Percentiles rank a stretch among this genome's conserved stretches.
Evolutionary conservation across 1,140 invertebrate species (phyloP).

Genomic region (Hylaeus anthracinus): DNA sequence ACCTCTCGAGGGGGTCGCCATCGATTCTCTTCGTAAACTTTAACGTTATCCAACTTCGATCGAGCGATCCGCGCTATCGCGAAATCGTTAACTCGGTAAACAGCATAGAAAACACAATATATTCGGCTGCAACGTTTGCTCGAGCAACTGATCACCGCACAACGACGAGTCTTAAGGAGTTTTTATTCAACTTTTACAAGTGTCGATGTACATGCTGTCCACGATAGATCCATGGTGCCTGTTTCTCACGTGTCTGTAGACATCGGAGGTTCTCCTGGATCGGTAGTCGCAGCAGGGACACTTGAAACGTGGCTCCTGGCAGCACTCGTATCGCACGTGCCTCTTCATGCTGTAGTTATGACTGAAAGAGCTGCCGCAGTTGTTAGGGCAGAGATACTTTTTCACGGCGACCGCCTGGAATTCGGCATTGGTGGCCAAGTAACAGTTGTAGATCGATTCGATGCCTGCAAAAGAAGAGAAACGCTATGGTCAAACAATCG

Average conservation of each 20-base stretch:
- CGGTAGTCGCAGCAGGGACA: conserved; percentile 76
- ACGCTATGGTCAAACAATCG: conserved; percentile 2
- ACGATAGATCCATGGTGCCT: not conserved
- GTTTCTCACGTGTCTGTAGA: conserved; percentile 60
- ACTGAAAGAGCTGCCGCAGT: conserved; percentile 74
- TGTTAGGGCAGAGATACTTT: conserved; percentile 65
- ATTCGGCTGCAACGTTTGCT: no score
- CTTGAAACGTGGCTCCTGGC: conserved; percentile 80
- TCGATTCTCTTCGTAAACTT: no score
- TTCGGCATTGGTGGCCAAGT: not conserved
- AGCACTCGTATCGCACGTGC: conserved; percentile 84
- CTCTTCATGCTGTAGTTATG: conserved; percentile 71
- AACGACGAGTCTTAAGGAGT: not conserved
- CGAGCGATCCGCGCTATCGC: no score
- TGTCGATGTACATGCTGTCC: not conserved
- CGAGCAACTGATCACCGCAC: no score
- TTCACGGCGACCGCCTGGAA: not conserved
- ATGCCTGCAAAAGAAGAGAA: conserved; percentile 27
- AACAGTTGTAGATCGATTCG: no score
- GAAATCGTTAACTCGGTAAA: no score
- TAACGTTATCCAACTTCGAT: no score
- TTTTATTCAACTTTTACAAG: not conserved
- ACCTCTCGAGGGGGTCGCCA: no score
- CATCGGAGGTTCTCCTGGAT: conserved; percentile 63
- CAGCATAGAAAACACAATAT: no score